These are phyloP conservation scores for Physella acuta DNA, from an alignment of 1,140 invertebrate species.

Conservation along the genomic window DNA sequence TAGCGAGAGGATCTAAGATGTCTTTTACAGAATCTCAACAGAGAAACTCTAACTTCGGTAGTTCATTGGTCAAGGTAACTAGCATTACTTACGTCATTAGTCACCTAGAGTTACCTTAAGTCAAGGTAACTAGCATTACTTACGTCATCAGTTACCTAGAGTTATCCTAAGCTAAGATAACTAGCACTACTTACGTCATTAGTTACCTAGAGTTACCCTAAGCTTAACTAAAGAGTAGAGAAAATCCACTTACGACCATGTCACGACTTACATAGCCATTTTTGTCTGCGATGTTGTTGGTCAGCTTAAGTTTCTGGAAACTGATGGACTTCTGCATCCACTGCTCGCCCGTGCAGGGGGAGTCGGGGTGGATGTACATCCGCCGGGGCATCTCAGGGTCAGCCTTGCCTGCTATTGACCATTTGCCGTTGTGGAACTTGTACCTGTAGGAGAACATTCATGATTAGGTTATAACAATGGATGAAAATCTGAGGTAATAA, in stretches of 20 bases:
- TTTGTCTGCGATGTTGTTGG: constrained; percentile 97
- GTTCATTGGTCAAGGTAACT: no score
- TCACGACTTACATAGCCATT: constrained; percentile 88
- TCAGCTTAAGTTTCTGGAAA: constrained; percentile 98
- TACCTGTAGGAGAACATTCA: constrained; percentile 83
- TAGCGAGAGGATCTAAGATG: no score
- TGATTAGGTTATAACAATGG: no score
- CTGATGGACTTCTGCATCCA: constrained; percentile 96
- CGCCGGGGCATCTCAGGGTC: constrained; percentile 83
- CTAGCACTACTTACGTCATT: neutral
- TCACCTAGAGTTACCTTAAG: no score
- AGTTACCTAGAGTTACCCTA: neutral
- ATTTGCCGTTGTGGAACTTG: constrained; percentile 81
- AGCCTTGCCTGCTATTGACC: constrained; percentile 63
- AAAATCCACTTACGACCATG: neutral
- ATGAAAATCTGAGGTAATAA: no score
- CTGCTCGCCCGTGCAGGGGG: constrained; percentile 87
- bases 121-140: no score
- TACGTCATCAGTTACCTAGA: neutral
- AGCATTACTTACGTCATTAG: no score
- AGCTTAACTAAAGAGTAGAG: neutral
- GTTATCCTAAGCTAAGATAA: neutral
- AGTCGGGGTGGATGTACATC: constrained; percentile 97
- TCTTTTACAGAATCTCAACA: no score
- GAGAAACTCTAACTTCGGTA: no score